Base-by-base conservation (phyloP, 2,113 vertebrate species). In the Urocynchramus pylzowi region DNA sequence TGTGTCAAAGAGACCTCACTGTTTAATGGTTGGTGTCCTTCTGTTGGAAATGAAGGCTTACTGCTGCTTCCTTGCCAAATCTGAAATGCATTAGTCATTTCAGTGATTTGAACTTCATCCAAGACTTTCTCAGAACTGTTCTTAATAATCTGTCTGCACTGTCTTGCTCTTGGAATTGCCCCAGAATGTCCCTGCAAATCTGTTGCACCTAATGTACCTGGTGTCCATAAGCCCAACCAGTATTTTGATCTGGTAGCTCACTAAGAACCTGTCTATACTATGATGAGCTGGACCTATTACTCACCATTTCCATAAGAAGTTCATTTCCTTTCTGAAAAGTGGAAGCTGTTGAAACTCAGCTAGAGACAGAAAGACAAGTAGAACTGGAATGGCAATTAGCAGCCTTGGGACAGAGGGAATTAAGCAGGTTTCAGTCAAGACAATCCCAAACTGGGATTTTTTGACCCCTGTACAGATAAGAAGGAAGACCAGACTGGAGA, bases 41-140 rank as follows among this genome's bases (percentile, higher is more conserved):
- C 80, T 84, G 60, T n/a, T 84, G 90, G 64, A 75, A 90, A 64
- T 16, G 44, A 74, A 56, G 31, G 44, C n/a, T 93, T 54, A 60
- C 47, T 52, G 83, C 56, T 1, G 3, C n/a, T 91, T 74, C 47
- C 80, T 47, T 77, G 69, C 37, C 61, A 64, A 90, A 92, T 63
- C 88, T 79, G 80, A 89, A 95, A 75, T 0, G 1, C 60, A 76
- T 95, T 89, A 93, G 71, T 87, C 95, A 96, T 96, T 94, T 95
- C 91, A 96, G 87, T 96, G 97, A 98, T 95, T 96, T 91, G 95
- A 95, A 95, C 90, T 93, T 95, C 71, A 92, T 91, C 96, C 94
- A 97, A 97, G 94, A 97, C 97, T 98, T 97, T 97, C 96, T 96
- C 95, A 91, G 89, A 97, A 93, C 97, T 97, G 93, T 74, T 96